phyloP scores from a whole-genome alignment of 2,888 invertebrate species.

The Sesia bembeciformis region DNA sequence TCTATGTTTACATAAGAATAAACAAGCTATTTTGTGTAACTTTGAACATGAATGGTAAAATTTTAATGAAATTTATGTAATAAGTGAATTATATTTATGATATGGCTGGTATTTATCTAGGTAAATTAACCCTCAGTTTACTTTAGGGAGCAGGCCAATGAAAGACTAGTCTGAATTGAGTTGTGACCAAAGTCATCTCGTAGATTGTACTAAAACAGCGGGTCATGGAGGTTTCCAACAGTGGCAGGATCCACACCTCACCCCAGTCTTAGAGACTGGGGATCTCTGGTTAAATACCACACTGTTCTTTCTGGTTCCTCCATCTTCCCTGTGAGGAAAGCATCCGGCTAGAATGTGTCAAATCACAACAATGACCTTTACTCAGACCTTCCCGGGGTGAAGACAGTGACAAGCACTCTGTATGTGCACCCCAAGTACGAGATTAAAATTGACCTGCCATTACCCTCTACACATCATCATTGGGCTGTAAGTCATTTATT shows the following conservation, averaged over 20 bases:
- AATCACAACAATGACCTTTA: slow-evolving; percentile 67
- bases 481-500: slow-evolving; percentile 29
- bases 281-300: slow-evolving; percentile 66
- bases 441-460: slow-evolving; percentile 81
- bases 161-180: slow-evolving; percentile 92
- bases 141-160: slow-evolving; percentile 72
- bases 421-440: slow-evolving; percentile 82
- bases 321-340: slow-evolving; percentile 76
- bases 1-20: no score
- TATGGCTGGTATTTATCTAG: background rate
- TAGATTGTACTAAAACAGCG: slow-evolving; percentile 85
- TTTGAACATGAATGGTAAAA: no score
- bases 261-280: slow-evolving; percentile 51
- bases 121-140: slow-evolving; percentile 50
- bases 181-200: slow-evolving; percentile 79
- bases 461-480: slow-evolving; percentile 59
- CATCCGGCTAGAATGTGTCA: slow-evolving; percentile 81
- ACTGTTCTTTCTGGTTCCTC: slow-evolving; percentile 83
- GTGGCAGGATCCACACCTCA: slow-evolving; percentile 52
- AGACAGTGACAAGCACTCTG: slow-evolving; percentile 75
- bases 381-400: slow-evolving; percentile 90
- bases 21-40: no score
- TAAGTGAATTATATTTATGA: background rate
- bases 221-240: slow-evolving; percentile 83
- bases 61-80: background rate